Evolutionary conservation across 2,113 vertebrate genomes (phyloP).

Genomic region (Cnemophilus loriae): DNA sequence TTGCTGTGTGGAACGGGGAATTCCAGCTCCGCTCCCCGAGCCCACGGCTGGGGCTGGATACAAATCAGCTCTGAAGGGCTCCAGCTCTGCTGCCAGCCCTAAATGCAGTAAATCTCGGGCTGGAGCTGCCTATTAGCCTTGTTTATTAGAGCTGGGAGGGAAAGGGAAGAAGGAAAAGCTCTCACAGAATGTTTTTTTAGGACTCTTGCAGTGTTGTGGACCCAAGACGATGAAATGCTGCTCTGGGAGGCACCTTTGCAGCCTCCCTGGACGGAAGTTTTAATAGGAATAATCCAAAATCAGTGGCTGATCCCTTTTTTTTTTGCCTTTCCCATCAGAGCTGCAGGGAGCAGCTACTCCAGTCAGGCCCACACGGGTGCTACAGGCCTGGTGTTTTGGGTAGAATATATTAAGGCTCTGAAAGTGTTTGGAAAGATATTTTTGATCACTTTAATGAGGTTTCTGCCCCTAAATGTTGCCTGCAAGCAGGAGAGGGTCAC

Average conservation of each 20-base stretch:
- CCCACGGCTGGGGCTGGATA: background rate
- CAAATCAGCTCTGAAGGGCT: background rate
- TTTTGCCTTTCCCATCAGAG: too few relatives aligned
- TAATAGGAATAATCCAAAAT: background rate
- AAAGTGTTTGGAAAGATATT: background rate
- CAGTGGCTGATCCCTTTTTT: background rate
- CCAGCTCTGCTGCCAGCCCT: background rate
- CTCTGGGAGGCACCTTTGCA: background rate
- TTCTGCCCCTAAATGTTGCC: background rate
- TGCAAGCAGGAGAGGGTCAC: background rate
- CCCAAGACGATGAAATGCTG: background rate
- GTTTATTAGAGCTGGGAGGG: background rate
- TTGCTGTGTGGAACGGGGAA: background rate
- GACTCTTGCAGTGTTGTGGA: rapidly evolving
- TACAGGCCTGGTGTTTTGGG: rapidly evolving
- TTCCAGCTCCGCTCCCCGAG: background rate
- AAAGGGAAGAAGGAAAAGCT: background rate
- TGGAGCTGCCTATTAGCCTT: background rate
- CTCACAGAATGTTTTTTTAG: background rate
- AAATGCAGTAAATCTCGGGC: background rate
- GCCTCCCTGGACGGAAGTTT: background rate
- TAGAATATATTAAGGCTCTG: background rate
- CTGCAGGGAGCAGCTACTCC: background rate
- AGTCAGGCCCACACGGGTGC: background rate
- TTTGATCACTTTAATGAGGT: background rate